These are phyloP conservation scores for Trichonephila clavipes DNA, from an alignment of 1,140 invertebrate species.

Conservation along the genomic window DNA sequence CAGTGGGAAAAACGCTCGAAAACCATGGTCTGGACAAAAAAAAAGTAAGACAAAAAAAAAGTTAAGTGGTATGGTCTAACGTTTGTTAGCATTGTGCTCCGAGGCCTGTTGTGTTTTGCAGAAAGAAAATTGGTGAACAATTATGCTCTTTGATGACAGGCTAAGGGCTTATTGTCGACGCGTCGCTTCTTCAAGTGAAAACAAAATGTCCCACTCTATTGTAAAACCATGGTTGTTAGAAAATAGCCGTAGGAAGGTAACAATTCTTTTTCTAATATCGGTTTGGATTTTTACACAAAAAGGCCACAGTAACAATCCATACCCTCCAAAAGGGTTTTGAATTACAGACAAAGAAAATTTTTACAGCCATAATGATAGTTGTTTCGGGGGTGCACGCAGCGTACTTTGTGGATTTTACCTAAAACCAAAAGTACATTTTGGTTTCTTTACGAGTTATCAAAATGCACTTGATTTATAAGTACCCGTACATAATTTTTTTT, in stretches of 20 bases:
- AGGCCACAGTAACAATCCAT: not conserved
- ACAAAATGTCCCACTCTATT: slow-evolving; percentile 60
- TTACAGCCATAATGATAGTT: too few species aligned
- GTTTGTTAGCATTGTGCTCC: slow-evolving; percentile 70
- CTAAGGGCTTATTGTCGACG: slow-evolving; percentile 39
- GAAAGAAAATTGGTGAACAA: slow-evolving; percentile 57
- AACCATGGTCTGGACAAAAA: slow-evolving; percentile 49
- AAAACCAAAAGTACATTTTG: too few species aligned
- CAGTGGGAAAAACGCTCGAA: slow-evolving; percentile 62
- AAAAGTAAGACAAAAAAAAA: slow-evolving; percentile 25
- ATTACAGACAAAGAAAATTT: too few species aligned
- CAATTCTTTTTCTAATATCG: not conserved
- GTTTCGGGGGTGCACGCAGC: too few species aligned
- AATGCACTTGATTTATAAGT: too few species aligned
- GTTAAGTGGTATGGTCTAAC: slow-evolving; percentile 51
- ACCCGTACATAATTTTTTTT: too few species aligned
- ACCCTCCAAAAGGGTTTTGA: not conserved
- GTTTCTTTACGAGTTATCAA: too few species aligned
- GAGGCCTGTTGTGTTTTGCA: slow-evolving; percentile 32
- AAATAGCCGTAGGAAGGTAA: not conserved
- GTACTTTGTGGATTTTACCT: too few species aligned
- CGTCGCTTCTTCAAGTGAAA: slow-evolving; percentile 40
- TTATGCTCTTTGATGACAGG: slow-evolving; percentile 62
- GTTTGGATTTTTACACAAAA: not conserved
- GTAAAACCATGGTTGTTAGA: slow-evolving; percentile 36